phyloP scores from a whole-genome alignment of 1,140 invertebrate genomes.

The Nasonia vitripennis region DNA sequence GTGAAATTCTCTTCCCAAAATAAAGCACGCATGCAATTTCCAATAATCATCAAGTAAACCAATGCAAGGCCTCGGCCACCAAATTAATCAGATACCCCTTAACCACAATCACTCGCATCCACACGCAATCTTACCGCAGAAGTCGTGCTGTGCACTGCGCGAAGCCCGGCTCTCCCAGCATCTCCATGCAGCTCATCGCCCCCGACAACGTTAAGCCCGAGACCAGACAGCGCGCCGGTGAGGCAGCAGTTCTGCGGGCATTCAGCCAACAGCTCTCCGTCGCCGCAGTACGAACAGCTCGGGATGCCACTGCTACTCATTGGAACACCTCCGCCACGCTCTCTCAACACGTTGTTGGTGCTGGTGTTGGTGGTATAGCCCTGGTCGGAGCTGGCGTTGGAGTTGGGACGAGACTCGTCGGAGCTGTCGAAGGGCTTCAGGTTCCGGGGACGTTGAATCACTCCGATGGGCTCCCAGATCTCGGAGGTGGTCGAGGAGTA shows the following conservation, averaged over 20 bases:
- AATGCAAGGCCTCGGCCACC: too few species aligned
- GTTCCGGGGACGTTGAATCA: conserved; percentile 71
- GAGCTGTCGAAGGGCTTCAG: conserved; percentile 72
- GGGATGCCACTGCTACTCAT: conserved; percentile 62
- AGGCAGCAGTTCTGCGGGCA: conserved; percentile 33
- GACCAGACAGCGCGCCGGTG: conserved; percentile 48
- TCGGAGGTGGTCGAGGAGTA: conserved; percentile 82
- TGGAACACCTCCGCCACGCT: conserved; percentile 62
- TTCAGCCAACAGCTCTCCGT: neutral
- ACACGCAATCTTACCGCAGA: conserved; percentile 67
- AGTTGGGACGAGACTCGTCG: conserved; percentile 71
- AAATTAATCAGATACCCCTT: too few species aligned
- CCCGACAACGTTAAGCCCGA: conserved; percentile 59
- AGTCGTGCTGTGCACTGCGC: conserved; percentile 66
- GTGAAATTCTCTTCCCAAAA: too few species aligned
- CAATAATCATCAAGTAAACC: too few species aligned
- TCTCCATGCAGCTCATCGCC: conserved; percentile 68
- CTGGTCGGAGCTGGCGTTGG: conserved; percentile 73
- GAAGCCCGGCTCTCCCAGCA: conserved; percentile 62
- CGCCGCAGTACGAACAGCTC: conserved; percentile 15
- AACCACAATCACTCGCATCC: too few species aligned
- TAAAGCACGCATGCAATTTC: too few species aligned
- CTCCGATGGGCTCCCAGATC: conserved; percentile 81
- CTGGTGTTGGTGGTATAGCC: conserved; percentile 72
- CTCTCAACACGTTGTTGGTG: conserved; percentile 67